Base-by-base conservation (phyloP, 1,140 invertebrate genomes). In the Mylabris phalerata region DNA sequence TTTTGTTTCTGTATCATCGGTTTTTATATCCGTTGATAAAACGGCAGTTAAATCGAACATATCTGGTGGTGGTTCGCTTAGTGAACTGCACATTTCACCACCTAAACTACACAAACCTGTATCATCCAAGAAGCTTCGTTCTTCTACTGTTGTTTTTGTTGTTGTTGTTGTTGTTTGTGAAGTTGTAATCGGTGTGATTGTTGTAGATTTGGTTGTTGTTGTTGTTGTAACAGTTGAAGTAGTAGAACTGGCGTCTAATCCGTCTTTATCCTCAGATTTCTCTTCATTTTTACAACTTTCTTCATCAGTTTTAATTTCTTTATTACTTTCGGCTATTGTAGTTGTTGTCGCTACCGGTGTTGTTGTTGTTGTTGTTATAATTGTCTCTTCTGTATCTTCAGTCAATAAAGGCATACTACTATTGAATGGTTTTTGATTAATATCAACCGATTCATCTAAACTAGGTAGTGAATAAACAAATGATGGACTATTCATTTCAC, bases 51-150 rank as follows among this genome's bases (percentile, higher is more conserved):
- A 63, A 52, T 74, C 72, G 50, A 74, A 74, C 72, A 74, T 74
- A 40, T 73, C 72, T 2, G 72, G 72, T 5, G 72, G 72, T 5
- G 72, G 72, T 59, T 74, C 72, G 48, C 72, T 74, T 13, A 74
- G 56, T 0, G 72, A 74, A 60, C 68, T 73, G 51, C 71, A 73
- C 64, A 74, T 74, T 55, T 67, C 66, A 2, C 67, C 66, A 1
- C 71, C 67, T 5, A 72, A 42, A 1, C 67, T 65, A 44, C 65
- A 71, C 7, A 70, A 57, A 13, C 69, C 67, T 52, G 67, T 65
- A 41, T 64, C 57, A 7, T 59, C 45, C 32, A 62, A 49, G 11
- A 60, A 62, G 7, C 38, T 13, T n/a, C 49, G 42, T 48, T 24
- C 50, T 47, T 7, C 6, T n/a, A 7, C 38, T 9, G 13, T 58